phyloP scores from a whole-genome alignment of 2,113 vertebrate species.

The Paratilapia polleni region DNA sequence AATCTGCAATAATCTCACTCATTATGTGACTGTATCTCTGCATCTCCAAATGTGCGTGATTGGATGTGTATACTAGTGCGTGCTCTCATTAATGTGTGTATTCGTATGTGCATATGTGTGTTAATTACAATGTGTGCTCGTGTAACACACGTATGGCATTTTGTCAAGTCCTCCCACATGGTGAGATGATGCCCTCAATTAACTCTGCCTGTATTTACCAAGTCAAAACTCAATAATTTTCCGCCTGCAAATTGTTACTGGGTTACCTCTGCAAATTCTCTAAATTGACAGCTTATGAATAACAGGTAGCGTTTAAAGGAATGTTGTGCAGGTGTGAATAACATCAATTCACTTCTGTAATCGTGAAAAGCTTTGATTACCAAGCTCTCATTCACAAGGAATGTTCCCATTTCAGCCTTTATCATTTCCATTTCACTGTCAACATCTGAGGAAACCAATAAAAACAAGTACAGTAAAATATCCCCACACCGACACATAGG shows the following conservation, averaged over 20 bases:
- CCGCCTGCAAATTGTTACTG: constrained; percentile 67
- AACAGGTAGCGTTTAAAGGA: constrained; percentile 75
- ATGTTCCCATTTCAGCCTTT: constrained; percentile 44
- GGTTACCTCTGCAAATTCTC: constrained; percentile 73
- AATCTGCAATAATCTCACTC: constrained; percentile 52
- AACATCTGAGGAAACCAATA: constrained; percentile 22
- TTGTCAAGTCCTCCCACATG: constrained; percentile 70
- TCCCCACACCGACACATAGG: background rate
- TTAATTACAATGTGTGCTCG: constrained; percentile 67
- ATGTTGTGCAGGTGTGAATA: constrained; percentile 67
- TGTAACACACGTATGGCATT: constrained; percentile 73
- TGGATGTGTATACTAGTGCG: background rate
- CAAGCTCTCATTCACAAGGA: constrained; percentile 54
- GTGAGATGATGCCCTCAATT: constrained; percentile 73
- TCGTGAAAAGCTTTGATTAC: constrained; percentile 74
- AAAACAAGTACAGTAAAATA: constrained; percentile 10
- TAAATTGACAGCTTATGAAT: constrained; percentile 80
- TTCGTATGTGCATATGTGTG: constrained; percentile 51
- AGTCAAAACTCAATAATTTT: constrained; percentile 72
- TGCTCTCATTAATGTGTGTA: constrained; percentile 29
- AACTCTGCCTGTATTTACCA: constrained; percentile 73
- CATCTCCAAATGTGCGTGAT: constrained; percentile 27
- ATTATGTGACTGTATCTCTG: constrained; percentile 44
- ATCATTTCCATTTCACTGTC: constrained; percentile 54
- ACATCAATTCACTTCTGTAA: constrained; percentile 68